Conservation (phyloP, 1,140 invertebrate genomes). For the Augochlora pura region DNA sequence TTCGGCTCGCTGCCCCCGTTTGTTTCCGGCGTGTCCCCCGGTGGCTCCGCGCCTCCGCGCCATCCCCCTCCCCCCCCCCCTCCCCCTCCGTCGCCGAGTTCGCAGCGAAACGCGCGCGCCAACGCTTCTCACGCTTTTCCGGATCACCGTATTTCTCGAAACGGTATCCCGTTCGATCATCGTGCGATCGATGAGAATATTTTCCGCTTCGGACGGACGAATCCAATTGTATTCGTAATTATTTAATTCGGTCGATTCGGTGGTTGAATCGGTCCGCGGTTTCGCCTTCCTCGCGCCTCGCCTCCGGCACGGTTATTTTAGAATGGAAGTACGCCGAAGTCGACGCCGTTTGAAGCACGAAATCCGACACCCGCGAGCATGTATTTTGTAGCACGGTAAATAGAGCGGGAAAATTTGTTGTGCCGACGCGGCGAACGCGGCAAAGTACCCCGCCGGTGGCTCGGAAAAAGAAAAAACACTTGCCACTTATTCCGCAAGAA, state of each 20-base stretch:
- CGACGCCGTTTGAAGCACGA: background rate
- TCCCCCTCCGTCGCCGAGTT: no score
- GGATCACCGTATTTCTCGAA: no score
- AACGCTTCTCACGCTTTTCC: no score
- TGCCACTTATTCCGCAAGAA: conserved; percentile 3
- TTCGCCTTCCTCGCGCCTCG: background rate
- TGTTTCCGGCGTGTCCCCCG: background rate
- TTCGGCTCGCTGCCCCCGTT: background rate
- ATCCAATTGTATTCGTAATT: no score
- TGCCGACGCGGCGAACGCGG: background rate
- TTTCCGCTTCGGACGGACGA: no score
- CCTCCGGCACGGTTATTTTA: background rate
- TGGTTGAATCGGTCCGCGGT: no score
- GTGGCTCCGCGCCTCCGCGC: no score
- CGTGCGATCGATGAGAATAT: no score
- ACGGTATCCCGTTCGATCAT: no score
- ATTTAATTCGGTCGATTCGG: no score
- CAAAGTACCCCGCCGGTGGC: background rate
- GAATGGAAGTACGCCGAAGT: background rate
- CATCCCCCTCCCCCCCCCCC: no score
- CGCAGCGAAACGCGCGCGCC: no score
- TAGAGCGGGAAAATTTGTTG: conserved; percentile 36
- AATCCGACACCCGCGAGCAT: background rate
- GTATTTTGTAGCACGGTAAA: conserved; percentile 19
- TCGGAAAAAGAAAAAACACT: conserved; percentile 6